These are phyloP conservation scores for Micoletzkya japonica DNA, from an alignment of 2,888 invertebrate species.

Conservation along the genomic window DNA sequence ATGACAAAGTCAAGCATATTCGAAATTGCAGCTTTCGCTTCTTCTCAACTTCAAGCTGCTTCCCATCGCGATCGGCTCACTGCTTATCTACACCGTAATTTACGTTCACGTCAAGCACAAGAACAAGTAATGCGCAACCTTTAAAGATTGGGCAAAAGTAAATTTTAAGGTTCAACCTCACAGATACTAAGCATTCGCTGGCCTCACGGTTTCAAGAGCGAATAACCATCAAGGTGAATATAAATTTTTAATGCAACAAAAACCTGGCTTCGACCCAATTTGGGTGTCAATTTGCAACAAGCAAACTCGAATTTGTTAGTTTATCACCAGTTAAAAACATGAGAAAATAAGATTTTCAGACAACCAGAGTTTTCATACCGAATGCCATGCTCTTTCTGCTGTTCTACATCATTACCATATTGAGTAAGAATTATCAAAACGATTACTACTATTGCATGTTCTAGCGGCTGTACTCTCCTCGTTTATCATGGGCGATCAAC, in stretches of 20 bases:
- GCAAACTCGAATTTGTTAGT: too few species aligned
- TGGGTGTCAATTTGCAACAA: not conserved
- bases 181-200: not conserved
- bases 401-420: not conserved
- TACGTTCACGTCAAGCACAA: not conserved
- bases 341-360: too few species aligned
- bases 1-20: too few species aligned
- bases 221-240: not conserved
- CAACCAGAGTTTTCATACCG: too few species aligned
- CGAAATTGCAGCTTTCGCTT: too few species aligned
- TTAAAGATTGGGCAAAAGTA: not conserved
- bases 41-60: slow-evolving; percentile 8
- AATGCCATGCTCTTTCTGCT: not conserved
- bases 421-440: too few species aligned
- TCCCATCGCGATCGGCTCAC: not conserved
- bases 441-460: too few species aligned
- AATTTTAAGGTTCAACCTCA: not conserved
- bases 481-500: too few species aligned
- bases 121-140: not conserved
- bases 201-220: not conserved
- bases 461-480: too few species aligned
- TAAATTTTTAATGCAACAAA: not conserved
- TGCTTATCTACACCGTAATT: not conserved
- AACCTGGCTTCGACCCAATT: not conserved
- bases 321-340: too few species aligned